Conservation (phyloP, 2,888 invertebrate genomes). For the Tanytarsus gracilentus region DNA sequence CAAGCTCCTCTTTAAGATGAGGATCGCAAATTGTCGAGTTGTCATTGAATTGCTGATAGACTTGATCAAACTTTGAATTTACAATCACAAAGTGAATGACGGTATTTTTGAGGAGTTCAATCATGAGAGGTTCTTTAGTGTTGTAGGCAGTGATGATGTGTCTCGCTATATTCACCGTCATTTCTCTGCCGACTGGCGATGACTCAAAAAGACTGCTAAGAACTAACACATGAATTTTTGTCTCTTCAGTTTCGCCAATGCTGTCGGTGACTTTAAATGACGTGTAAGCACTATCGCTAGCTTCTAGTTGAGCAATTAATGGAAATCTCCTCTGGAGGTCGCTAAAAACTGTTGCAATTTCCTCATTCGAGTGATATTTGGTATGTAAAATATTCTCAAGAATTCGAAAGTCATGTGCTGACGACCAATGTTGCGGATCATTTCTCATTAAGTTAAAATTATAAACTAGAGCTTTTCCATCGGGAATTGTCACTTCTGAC, state of each 20-base stretch:
- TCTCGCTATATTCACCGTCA: slow-evolving; percentile 69
- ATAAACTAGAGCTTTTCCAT: slow-evolving; percentile 47
- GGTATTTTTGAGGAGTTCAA: slow-evolving; percentile 55
- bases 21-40: slow-evolving; percentile 42
- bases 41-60: slow-evolving; percentile 35
- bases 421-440: slow-evolving; percentile 74
- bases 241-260: slow-evolving; percentile 62
- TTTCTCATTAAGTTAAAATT: slow-evolving; percentile 76
- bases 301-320: slow-evolving; percentile 58
- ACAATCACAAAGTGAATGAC: slow-evolving; percentile 73
- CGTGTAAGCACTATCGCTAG: slow-evolving; percentile 60
- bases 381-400: slow-evolving; percentile 57
- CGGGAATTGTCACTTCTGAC: slow-evolving; percentile 52
- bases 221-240: slow-evolving; percentile 73
- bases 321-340: slow-evolving; percentile 61
- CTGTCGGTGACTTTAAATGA: slow-evolving; percentile 64
- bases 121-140: slow-evolving; percentile 57
- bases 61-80: slow-evolving; percentile 36
- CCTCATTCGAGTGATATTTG: slow-evolving; percentile 55
- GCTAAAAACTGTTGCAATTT: slow-evolving; percentile 55
- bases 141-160: slow-evolving; percentile 67
- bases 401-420: slow-evolving; percentile 67
- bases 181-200: slow-evolving; percentile 76
- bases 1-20: slow-evolving; percentile 49
- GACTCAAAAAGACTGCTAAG: slow-evolving; percentile 73